These are phyloP conservation scores for roundworm (Caenorhabditis elegans) DNA, from an alignment of 1,140 invertebrate genomes.

Conservation along the genomic window WBcel235 BX284606.5:14585501-14586000, in stretches of 20 bases:
- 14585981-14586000: constrained; percentile 59
- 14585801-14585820: no score
- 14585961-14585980: constrained; percentile 55
- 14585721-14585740: no score
- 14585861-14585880: neutral
- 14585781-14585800: no score
- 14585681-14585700: no score
- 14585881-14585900: neutral
- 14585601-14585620: constrained; percentile 19
- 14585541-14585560: constrained; percentile 38
- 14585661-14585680: no score
- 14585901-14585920: constrained; percentile 13
- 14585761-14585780: no score
- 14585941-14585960: constrained; percentile 45
- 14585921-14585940: no score
- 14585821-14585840: constrained; percentile 54
- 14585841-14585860: constrained; percentile 54
- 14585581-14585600: constrained; percentile 49
- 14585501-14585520: neutral
- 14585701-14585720: no score
- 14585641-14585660: neutral
- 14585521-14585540: neutral
- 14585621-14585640: constrained; percentile 40
- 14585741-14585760: no score
- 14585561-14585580: constrained; percentile 48